These are phyloP conservation scores for Albula goreensis DNA, from an alignment of 2,113 vertebrate genomes.

Conservation along the genomic window DNA sequence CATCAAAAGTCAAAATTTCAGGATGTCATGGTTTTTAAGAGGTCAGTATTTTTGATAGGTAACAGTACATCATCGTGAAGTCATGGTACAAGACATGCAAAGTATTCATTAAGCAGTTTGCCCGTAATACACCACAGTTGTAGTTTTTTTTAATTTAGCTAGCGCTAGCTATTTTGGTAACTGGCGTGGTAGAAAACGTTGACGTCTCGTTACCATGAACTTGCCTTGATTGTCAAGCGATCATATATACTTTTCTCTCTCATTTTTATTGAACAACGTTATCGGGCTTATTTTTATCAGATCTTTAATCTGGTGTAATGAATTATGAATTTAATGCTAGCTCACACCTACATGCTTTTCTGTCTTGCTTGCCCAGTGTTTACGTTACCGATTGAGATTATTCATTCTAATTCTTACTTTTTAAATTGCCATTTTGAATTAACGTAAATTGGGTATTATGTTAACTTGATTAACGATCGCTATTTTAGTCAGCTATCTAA, in stretches of 20 bases:
- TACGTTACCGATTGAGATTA: neutral
- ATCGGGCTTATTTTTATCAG: neutral
- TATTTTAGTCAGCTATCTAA: neutral
- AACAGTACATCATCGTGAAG: neutral
- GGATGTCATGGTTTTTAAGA: slow-evolving; percentile 91
- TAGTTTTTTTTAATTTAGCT: neutral
- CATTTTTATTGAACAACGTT: no score
- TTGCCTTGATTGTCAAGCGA: neutral
- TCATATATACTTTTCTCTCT: no score
- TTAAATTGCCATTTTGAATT: neutral
- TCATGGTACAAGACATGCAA: neutral
- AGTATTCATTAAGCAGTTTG: neutral
- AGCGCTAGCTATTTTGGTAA: neutral
- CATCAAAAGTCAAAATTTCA: slow-evolving; percentile 85
- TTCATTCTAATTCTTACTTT: neutral
- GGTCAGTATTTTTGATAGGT: slow-evolving; percentile 62
- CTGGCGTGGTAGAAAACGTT: slow-evolving; percentile 34
- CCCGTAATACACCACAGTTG: neutral
- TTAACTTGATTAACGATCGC: neutral
- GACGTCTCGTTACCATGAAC: slow-evolving; percentile 30
- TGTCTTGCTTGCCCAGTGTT: neutral
- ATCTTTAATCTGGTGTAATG: neutral
- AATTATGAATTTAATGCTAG: neutral
- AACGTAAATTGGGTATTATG: neutral
- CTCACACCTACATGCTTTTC: neutral